Base-by-base conservation (phyloP, 2,888 invertebrate species). In the Stenurella melanura region DNA sequence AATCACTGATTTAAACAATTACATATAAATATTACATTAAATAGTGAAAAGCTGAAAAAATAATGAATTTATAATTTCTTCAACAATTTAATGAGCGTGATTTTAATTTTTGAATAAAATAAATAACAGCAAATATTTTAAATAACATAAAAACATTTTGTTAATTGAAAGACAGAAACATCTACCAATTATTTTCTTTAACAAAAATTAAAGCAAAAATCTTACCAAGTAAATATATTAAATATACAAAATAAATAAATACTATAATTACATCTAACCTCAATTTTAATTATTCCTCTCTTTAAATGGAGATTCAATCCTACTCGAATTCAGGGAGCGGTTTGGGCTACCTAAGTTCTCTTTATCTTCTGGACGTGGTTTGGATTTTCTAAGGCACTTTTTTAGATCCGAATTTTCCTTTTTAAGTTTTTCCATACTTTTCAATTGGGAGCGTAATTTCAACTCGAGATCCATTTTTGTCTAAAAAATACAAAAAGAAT, bases 291-390 rank as follows among this genome's bases (percentile, higher is more conserved):
- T 34, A 34, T 34, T 91, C 75, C 90, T 87, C 81, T 90, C 90
- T 80, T 89, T 89, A 64, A 91, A 85, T 3, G 91, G 91, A 81
- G 91, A 91, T 38, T 87, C 87, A 11, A 87, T 83, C 42, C 84
- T 85, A 21, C 83, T 83, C 11, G 83, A 83, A 72, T 87, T 89
- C 6, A 89, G 74, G 26, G 89, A 86, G 67, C 88, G 86, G 60
- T 87, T 88, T 11, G 90, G 89, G 78, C 89, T 89, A 21, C 85
- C 84, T 18, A 90, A 76, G 82, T 91, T 92, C 82, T 92, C 91
- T 82, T 92, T 92, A 72, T 91, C 90, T 72, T 89, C 84, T 50
- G 82, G 80, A 57, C 84, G 81, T 38, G 85, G 76, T 58, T 87
- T 88, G 71, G 86, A 86, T 81, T 87, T 87, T 68, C 88, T 89